These are phyloP conservation scores for Agrotis ipsilon DNA, from an alignment of 2,888 invertebrate genomes.

Conservation along the genomic window DNA sequence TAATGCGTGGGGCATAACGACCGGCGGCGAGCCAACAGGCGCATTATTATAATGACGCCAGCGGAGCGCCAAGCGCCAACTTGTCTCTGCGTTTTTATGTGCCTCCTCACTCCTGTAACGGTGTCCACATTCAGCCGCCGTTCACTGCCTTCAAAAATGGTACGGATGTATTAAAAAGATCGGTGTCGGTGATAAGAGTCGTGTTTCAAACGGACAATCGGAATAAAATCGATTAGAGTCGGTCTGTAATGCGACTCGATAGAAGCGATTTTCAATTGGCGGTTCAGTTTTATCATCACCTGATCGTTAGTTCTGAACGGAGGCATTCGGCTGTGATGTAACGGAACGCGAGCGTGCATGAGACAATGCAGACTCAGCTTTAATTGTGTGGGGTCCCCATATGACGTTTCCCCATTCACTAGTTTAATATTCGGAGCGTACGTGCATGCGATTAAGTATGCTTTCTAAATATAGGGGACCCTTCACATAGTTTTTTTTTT, in stretches of 20 bases:
- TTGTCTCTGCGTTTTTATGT: conserved; percentile 76
- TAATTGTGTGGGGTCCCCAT: conserved; percentile 86
- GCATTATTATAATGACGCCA: conserved; percentile 83
- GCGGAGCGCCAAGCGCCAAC: conserved; percentile 73
- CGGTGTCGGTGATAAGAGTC: conserved; percentile 71
- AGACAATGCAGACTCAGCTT: conserved; percentile 81
- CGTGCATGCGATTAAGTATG: conserved; percentile 88
- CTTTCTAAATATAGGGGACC: conserved; percentile 88
- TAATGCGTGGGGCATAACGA: conserved; percentile 88
- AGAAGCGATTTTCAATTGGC: conserved; percentile 48
- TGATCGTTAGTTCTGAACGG: conserved; percentile 65
- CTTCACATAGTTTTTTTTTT: conserved; percentile 83
- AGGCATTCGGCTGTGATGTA: conserved; percentile 69
- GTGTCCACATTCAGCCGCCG: conserved; percentile 64
- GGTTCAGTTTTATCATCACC: conserved; percentile 64
- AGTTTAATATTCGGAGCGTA: conserved; percentile 87
- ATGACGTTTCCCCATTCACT: conserved; percentile 88
- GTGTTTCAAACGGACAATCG: conserved; percentile 67
- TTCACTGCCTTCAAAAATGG: conserved; percentile 63
- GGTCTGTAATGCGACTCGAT: conserved; percentile 49
- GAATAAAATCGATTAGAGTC: conserved; percentile 65
- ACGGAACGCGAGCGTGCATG: conserved; percentile 78
- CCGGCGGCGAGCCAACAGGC: conserved; percentile 80
- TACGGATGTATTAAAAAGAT: conserved; percentile 68
- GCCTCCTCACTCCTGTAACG: conserved; percentile 67